These are phyloP conservation scores for Nothura maculosa DNA, from an alignment of 2,797 vertebrate species.

Conservation along the genomic window DNA sequence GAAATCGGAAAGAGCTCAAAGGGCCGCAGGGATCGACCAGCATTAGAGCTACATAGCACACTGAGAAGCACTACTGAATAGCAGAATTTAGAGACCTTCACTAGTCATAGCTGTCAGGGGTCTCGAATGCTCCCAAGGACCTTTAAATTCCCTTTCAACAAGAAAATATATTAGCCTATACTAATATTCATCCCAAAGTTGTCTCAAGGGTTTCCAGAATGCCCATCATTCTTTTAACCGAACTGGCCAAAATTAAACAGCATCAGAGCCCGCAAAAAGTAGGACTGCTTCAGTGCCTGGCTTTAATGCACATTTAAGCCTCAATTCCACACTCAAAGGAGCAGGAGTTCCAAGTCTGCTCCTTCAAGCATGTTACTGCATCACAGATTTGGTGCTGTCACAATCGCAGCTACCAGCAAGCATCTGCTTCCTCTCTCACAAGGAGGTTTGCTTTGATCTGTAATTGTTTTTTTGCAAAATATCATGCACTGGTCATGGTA, in stretches of 20 bases:
- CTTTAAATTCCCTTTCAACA: neutral
- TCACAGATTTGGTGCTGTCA: neutral
- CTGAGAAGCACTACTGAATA: neutral
- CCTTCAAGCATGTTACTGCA: neutral
- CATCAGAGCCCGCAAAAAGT: neutral
- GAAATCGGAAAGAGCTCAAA: neutral
- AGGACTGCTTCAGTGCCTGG: rapidly evolving
- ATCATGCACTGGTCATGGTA: neutral
- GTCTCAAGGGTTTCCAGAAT: neutral
- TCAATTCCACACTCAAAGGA: neutral
- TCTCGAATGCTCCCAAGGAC: neutral
- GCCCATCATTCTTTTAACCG: rapidly evolving
- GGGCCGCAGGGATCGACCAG: neutral
- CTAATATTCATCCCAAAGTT: neutral
- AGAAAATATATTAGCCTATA: neutral
- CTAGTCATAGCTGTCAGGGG: neutral
- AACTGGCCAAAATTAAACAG: neutral
- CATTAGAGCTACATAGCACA: neutral
- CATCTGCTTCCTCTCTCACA: neutral
- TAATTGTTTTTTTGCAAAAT: neutral
- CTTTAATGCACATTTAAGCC: neutral
- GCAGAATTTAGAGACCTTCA: neutral
- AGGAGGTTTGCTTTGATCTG: neutral
- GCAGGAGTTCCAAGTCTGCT: too few relatives aligned
- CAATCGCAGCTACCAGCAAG: neutral